Conservation (phyloP, 2,797 vertebrate species). For the Buphagus erythrorhynchus region DNA sequence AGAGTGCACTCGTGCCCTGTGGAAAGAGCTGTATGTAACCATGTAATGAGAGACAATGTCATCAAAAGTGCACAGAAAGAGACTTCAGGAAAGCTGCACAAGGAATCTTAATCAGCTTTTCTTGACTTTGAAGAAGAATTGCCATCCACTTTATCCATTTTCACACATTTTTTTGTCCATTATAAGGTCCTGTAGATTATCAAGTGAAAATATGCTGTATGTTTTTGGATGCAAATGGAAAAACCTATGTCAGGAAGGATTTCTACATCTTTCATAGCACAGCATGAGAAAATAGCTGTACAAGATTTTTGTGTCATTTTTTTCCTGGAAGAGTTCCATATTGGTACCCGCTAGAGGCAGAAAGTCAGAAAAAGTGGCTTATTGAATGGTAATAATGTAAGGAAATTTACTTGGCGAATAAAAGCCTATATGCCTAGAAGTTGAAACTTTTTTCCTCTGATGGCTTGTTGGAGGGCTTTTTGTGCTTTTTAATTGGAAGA, state of each 20-base stretch:
- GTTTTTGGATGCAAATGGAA: neutral
- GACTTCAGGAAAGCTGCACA: neutral
- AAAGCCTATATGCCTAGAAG: neutral
- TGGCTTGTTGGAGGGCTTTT: neutral
- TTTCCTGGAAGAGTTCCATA: neutral
- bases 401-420: neutral
- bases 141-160: neutral
- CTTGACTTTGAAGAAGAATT: neutral
- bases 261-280: neutral
- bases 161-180: neutral
- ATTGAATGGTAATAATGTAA: neutral
- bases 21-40: neutral
- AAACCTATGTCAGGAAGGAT: neutral
- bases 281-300: neutral
- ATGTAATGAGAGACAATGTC: neutral
- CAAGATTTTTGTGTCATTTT: neutral
- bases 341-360: neutral
- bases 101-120: neutral
- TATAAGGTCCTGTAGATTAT: neutral
- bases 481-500: fast-evolving
- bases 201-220: neutral
- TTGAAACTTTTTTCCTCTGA: neutral
- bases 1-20: neutral
- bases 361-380: neutral
- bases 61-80: neutral